Base-by-base conservation (phyloP, 2,113 vertebrate genomes). In the Stegastes partitus region DNA sequence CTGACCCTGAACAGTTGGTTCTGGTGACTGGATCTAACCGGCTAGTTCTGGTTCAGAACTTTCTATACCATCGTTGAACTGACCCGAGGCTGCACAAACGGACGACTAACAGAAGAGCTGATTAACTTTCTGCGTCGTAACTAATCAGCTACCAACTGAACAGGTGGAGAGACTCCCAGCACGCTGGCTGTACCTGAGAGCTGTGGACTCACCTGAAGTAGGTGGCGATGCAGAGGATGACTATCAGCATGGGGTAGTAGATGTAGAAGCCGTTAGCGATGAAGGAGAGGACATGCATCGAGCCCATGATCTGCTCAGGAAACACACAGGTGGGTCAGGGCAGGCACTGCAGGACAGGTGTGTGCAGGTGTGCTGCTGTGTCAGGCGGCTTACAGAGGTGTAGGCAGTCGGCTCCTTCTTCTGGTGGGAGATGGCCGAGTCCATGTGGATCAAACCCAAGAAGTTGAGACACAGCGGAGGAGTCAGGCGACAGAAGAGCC, bases 241-340 rank as follows among this genome's bases (percentile, higher is more conserved):
- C 95, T 6, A 99, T 97, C 89, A 99, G 92, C 96, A 99, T 99
- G 64, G 98, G 98, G 81, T 99, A 99, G 89, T 99, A 99, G 90
- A 99, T 99, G 84, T 99, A 99, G 93, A 99, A 99, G 22, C 97
- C 97, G 77, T 99, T 96, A 57, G 98, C 98, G 70, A 99, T 96
- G 81, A 99, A 98, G 22, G 96, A 97, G 5, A 99, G 94, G 8
- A 99, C 98, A 28, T 76, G 95, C 97, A 99, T 97, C 1, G 98
- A 98, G 31, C 98, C 98, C 98, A 99, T 99, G 91, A 99, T 99
- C 98, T 99, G 87, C 53, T 31, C 14, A 47, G 21, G 7, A 45
- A 53, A 61, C 21, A 66, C n/a, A 63, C 3, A 50, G 1, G 15
- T 22, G 23, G 2, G 44, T 18, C 12, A 19, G 18, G 21, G 31